Evolutionary conservation across 2,888 invertebrate genomes (phyloP), one percentile per base, ranked within the genome.

Genomic region (Rhabditoides inermis): DNA sequence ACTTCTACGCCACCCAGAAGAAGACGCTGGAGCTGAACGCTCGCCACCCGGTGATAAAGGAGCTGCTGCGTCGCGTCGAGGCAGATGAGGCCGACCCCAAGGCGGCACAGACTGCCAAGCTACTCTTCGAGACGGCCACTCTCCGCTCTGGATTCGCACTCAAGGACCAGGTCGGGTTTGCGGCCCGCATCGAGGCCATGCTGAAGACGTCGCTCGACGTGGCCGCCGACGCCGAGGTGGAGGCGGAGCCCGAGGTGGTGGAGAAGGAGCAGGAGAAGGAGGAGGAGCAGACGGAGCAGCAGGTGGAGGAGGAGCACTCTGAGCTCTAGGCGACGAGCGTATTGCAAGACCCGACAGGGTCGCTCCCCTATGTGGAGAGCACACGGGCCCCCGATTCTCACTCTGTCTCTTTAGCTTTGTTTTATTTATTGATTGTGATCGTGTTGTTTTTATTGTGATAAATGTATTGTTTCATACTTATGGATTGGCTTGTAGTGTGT

Each of bases 21-120:
- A 98, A 95, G 81, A 88, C 88, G 46, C 81, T 98, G 67, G 98
- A 99, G 83, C 85, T 98, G 70, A 98, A 98, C 81, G 92, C 95
- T 39, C 83, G 90, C 49, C 98, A 98, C 83, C 95, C 98, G 25
- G 82, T 98, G 46, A 86, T 98, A 75, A 85, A 86, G 68, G 92
- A 94, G 80, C 82, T 98, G 63, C 81, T 92, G 76, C 84, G 85
- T 28, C 83, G 89, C 70, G 86, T 94, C 22, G 83, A 83, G 60
- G 73, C 84, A 56, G 86, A 88, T 77, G 83, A 86, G 40, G 84
- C 84, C 35, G 89, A 90, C 78, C 81, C 83, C 15, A 83, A 82
- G 1, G 88, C 90, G 12, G 85, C 85, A 76, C 85, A 87, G 53
- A 88, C 89, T 78, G 90, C 92, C 7, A 69, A 84, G 54, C 86